These are phyloP conservation scores for Alectoris magna DNA, from an alignment of 2,797 vertebrate genomes.

Conservation along the genomic window DNA sequence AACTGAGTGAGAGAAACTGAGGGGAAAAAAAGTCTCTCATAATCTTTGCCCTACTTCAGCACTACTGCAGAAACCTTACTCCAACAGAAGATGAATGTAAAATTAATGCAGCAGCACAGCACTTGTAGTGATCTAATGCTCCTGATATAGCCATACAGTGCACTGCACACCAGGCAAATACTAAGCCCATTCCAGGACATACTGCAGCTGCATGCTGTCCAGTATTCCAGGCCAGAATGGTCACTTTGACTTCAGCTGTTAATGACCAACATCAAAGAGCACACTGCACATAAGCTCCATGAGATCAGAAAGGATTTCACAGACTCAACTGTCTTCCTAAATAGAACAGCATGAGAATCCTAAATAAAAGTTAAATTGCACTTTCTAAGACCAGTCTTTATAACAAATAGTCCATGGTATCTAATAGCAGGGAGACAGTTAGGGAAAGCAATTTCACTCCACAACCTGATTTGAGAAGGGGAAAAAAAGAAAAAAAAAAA, in stretches of 20 bases:
- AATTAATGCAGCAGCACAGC: neutral
- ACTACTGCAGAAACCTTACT: neutral
- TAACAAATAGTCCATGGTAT: neutral
- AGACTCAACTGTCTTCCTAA: neutral
- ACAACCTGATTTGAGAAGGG: neutral
- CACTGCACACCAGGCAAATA: accelerated
- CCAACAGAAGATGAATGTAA: neutral
- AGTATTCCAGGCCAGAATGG: neutral
- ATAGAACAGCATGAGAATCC: neutral
- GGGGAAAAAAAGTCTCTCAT: accelerated
- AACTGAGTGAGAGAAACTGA: neutral
- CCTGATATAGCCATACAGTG: neutral
- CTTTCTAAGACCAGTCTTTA: neutral
- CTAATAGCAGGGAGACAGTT: neutral
- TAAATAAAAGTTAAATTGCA: neutral
- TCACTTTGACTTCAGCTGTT: neutral
- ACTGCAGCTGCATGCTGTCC: accelerated
- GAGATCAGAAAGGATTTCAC: neutral
- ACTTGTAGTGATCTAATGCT: neutral
- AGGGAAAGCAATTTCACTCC: neutral
- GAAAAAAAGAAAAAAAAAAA: neutral
- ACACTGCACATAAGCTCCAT: neutral
- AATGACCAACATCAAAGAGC: neutral
- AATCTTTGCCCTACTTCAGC: neutral
- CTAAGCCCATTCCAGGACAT: accelerated